These are phyloP conservation scores for Cephus rjabovi DNA, from an alignment of 2,888 invertebrate genomes.

Conservation along the genomic window DNA sequence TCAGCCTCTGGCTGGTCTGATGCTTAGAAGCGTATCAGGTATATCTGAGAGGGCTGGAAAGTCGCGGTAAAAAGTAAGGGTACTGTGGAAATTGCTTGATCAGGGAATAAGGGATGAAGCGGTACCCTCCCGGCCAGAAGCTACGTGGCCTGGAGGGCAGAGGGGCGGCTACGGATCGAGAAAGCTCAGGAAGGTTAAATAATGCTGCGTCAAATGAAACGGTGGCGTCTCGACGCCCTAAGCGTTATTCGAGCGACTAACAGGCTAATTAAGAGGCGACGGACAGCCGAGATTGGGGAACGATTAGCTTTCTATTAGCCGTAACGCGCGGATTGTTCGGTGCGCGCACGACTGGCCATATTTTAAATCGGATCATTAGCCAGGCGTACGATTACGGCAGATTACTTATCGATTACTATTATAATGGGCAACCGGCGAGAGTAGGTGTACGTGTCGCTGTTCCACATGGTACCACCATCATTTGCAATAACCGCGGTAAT, in stretches of 20 bases:
- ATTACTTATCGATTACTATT: constrained; percentile 59
- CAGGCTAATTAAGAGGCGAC: neutral
- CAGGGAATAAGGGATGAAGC: neutral
- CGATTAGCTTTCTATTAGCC: neutral
- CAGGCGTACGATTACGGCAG: constrained; percentile 48
- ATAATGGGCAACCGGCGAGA: constrained; percentile 39
- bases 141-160: neutral
- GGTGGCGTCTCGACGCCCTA: neutral
- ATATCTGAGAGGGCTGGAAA: neutral
- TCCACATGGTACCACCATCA: constrained; percentile 46
- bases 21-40: neutral
- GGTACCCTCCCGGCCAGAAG: neutral
- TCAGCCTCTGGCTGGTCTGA: neutral
- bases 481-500: constrained; percentile 57
- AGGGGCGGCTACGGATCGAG: neutral
- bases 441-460: constrained; percentile 20
- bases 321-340: neutral
- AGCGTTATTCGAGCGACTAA: neutral
- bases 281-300: neutral
- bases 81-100: neutral
- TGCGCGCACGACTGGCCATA: constrained; percentile 15
- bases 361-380: constrained; percentile 50
- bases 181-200: neutral
- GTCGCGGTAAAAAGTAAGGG: neutral
- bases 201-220: neutral